Base-by-base conservation (phyloP, 1,140 invertebrate genomes). In the Drosophila pseudoobscura region DNA sequence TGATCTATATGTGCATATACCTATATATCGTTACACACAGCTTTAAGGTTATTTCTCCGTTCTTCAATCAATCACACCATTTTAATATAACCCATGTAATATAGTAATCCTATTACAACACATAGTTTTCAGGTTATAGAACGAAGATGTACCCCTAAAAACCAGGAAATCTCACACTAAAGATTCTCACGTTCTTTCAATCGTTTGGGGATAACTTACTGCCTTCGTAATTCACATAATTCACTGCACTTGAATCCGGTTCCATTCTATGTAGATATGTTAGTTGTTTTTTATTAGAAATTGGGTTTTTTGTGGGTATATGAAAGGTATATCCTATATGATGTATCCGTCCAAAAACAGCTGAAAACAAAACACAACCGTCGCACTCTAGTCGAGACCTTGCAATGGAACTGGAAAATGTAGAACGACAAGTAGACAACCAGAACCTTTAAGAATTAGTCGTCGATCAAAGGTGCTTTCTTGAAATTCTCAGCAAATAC, bases 381-480 rank as follows among this genome's bases (percentile, higher is more conserved):
- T 70, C 79, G 62, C 75, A 58, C 58, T 61, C 44, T 50, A 83
- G 79, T 63, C 57, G 63, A 88, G 63, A 58, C 75, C 47, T 78
- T 55, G 64, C 63, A 87, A 88, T 87, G 83, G 46, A 53, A 54
- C 61, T 47, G 41, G 58, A 54, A 76, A 83, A 61, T 59, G 53
- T 68, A 62, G 60, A 65, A 72, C 46, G 26, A 9, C 55, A 54
- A 65, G 47, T 70, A 54, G 45, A 64, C 70, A 68, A 35, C 51
- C 54, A 22, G 64, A 70, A 59, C 71, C 70, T 26, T 66, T 44
- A 60, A 60, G 55, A 78, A 52, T 24, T 17, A 79, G 5, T 45
- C 47, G 55, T 49, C 44, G 78, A 65, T 76, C 83, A 87, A 87
- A 83, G 83, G 83, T 87, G 57, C 52, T 8, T 31, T 65, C 26